Base-by-base conservation (phyloP, 2,797 vertebrate genomes). In the Adelosebastes latens region DNA sequence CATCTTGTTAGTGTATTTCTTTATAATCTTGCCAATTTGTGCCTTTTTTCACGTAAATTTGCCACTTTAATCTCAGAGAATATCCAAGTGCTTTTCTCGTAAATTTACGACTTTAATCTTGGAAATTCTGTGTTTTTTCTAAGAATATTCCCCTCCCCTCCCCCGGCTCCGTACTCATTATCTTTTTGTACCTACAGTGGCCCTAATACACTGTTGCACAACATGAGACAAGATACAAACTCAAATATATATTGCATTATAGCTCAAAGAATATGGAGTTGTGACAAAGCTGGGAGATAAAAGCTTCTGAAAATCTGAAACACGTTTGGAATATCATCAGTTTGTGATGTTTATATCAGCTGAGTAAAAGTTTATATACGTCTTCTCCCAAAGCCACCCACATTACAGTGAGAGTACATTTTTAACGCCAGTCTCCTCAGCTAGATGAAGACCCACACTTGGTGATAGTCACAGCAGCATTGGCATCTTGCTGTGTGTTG, bases 231-330 rank as follows among this genome's bases (percentile, higher is more conserved):
- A 42, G 14, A 52, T 27, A 32, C 55, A 65, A 53, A 27, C 11
- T 16, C 6, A 42, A 6, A 59, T 70, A 62, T 0, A 74, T n/a
- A 25, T 39, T 65, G 32, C 58, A 77, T 70, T 55, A 67, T 46
- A 31, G 65, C 80, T 75, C 5, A 80, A 68, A 75, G 27, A 46
- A 13, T 58, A 18, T 4, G 22, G 31, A 65, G 24, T 59, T 16
- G 4, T 2, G 32, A 67, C 52, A 68, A 76, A 67, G 34, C 18
- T 55, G 25, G 5, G 11, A 16, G 49, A 61, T 34, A 52, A 81
- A 84, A 70, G 31, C 27, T 4, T 29, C 2, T 55, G 60, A 49
- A 68, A 59, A 74, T 66, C 55, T 76, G 59, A 68, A 24, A 16
- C 18, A 27, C 11, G 29, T 52, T 72, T 27, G 13, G 22, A 72